These are phyloP conservation scores for Drosophila pegasa DNA, from an alignment of 2,888 invertebrate species.

Conservation along the genomic window DNA sequence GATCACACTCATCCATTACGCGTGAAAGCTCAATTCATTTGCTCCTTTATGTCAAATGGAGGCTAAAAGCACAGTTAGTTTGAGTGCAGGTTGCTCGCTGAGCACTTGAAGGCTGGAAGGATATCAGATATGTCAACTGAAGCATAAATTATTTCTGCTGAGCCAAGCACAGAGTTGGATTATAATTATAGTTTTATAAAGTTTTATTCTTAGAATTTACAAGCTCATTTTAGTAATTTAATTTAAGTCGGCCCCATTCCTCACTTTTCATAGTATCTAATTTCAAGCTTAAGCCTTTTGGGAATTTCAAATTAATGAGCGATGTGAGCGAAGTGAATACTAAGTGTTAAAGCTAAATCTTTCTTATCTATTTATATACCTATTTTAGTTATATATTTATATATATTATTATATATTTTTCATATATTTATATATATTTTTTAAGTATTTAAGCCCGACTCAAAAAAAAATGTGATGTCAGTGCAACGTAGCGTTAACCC, in stretches of 20 bases:
- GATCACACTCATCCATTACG: slow-evolving; percentile 26
- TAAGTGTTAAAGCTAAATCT: too few relatives aligned
- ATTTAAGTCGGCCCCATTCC: too few relatives aligned
- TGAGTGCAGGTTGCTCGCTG: neutral
- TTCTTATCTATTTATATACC: too few relatives aligned
- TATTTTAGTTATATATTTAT: neutral
- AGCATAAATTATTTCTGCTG: too few relatives aligned
- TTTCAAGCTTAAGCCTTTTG: neutral
- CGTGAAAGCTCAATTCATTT: slow-evolving; percentile 10
- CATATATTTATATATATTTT: neutral
- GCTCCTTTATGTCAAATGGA: neutral
- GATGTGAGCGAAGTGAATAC: neutral
- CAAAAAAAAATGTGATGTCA: neutral
- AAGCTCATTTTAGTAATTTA: too few relatives aligned
- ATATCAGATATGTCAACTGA: neutral
- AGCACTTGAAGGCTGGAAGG: neutral
- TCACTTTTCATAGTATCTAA: neutral
- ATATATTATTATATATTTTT: too few relatives aligned
- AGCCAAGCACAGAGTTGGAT: too few relatives aligned
- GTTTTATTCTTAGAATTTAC: neutral
- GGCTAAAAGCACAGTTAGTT: neutral
- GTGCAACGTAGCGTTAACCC: neutral
- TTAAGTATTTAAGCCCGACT: neutral
- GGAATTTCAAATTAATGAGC: neutral
- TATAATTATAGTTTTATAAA: neutral